Conservation (phyloP, 2,113 vertebrate species). For the Pelecanus crispus region DNA sequence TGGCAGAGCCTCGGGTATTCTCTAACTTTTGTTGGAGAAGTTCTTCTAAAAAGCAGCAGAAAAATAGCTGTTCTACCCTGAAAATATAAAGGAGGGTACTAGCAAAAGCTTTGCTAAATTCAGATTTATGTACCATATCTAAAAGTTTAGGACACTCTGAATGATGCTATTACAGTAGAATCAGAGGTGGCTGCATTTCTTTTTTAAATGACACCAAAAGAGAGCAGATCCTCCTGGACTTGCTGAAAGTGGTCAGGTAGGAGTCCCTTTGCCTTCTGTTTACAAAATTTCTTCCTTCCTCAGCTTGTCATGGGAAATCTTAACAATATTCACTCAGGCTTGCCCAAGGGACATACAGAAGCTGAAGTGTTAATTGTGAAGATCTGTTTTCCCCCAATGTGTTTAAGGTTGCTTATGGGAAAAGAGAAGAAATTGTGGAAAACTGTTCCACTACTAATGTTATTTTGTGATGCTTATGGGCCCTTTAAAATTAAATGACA, state of each 20-base stretch:
- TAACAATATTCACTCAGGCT: neutral
- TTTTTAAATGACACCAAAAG: neutral
- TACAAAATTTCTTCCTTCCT: neutral
- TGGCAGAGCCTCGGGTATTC: neutral
- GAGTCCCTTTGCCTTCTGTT: neutral
- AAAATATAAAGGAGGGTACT: neutral
- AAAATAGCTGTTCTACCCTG: neutral
- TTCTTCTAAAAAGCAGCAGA: neutral
- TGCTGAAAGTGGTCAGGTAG: neutral
- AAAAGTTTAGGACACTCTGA: neutral
- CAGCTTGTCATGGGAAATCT: neutral
- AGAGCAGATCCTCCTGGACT: neutral
- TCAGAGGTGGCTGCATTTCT: neutral
- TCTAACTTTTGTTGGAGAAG: neutral
- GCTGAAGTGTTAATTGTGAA: neutral
- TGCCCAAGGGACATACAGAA: neutral
- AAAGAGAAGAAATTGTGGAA: neutral
- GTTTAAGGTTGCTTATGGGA: neutral
- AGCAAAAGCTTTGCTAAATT: neutral
- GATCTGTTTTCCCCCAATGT: fast-evolving
- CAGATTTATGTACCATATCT: neutral
- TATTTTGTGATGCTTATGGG: neutral
- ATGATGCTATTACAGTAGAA: neutral
- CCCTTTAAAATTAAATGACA: neutral
- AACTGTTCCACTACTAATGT: neutral